Conservation (phyloP, 2,888 invertebrate genomes). For the Alloscopus bannaensis region DNA sequence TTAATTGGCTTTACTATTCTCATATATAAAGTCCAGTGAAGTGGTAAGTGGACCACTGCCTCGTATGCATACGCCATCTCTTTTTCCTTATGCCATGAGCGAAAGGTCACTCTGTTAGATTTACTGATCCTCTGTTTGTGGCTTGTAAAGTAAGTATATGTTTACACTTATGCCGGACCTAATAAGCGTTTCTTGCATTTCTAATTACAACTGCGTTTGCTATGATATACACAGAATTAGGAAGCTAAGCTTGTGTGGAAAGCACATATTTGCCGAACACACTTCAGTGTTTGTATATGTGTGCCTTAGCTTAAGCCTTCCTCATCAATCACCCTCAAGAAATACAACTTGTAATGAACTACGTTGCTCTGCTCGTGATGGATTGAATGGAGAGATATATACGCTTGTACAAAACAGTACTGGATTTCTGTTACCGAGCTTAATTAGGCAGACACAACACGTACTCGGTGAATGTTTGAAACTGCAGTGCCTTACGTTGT, state of each 20-base stretch:
- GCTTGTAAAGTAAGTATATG: no score
- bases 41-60: background rate
- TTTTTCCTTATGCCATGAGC: no score
- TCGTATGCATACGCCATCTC: background rate
- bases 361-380: background rate
- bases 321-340: constrained; percentile 26
- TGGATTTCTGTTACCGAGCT: background rate
- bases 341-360: constrained; percentile 3
- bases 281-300: background rate
- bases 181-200: background rate
- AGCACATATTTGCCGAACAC: background rate
- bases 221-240: background rate
- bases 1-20: background rate
- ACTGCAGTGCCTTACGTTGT: background rate
- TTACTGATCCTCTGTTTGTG: no score
- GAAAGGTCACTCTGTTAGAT: no score
- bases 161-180: no score
- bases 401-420: background rate
- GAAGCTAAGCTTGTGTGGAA: background rate
- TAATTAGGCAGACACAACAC: background rate
- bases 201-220: background rate
- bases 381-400: background rate
- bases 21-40: background rate
- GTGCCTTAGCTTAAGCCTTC: background rate
- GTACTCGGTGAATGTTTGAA: background rate